These are phyloP conservation scores for Ianthella basta DNA, from an alignment of 37 sponge, comb jelly and placozoan species.

Conservation along the genomic window DNA sequence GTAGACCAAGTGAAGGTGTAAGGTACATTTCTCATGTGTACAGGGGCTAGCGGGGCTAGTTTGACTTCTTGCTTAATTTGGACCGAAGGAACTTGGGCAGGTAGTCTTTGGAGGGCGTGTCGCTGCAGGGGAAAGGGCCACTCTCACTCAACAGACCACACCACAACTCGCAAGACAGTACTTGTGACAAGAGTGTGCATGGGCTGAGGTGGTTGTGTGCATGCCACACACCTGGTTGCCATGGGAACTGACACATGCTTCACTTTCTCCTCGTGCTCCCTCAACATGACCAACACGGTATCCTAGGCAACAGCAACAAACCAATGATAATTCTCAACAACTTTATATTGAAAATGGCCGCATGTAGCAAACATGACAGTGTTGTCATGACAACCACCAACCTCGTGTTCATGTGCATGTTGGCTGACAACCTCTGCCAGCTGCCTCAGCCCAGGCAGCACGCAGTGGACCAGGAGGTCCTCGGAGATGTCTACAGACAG, in stretches of 20 bases:
- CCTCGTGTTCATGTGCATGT: conserved; percentile 44
- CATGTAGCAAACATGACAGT: neutral
- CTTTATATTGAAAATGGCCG: no score
- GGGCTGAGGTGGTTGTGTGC: no score
- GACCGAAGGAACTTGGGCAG: conserved; percentile 3
- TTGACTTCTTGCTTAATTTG: no score
- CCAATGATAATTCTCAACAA: neutral
- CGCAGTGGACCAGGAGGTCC: conserved; percentile 39
- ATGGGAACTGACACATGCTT: conserved; percentile 20
- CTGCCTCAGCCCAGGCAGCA: conserved; percentile 63
- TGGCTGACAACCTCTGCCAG: conserved; percentile 44
- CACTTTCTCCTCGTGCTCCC: conserved; percentile 39
- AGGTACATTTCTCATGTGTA: no score
- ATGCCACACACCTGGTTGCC: neutral
- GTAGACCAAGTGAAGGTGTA: no score
- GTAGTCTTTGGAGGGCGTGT: conserved; percentile 5
- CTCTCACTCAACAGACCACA: neutral
- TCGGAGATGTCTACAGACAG: conserved; percentile 54
- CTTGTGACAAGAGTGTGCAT: no score
- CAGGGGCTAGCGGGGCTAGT: no score
- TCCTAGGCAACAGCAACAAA: conserved; percentile 21
- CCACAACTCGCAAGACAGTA: neutral
- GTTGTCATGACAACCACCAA: neutral
- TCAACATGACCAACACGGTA: conserved; percentile 14
- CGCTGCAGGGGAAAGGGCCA: neutral